Evolutionary conservation across 2,797 vertebrate genomes (phyloP).

Genomic region (Channallabes apus): DNA sequence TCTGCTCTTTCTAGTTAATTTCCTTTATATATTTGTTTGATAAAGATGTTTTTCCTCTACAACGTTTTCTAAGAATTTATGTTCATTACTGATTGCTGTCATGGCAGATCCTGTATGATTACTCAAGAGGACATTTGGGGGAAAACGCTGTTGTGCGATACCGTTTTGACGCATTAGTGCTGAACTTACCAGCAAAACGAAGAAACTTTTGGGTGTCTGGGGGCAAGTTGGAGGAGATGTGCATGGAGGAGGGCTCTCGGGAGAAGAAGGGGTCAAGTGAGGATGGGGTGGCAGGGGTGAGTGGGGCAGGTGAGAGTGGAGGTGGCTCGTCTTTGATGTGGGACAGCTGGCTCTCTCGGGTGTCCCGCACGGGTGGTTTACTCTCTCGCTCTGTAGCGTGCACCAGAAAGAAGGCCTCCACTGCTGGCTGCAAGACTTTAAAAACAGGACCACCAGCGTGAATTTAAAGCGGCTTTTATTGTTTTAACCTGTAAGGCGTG

Average conservation of each 20-base stretch:
- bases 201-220: conserved; percentile 97
- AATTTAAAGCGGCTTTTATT: not conserved
- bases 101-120: not conserved
- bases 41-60: too few species aligned
- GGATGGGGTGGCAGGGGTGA: conserved; percentile 91
- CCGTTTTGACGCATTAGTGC: not conserved
- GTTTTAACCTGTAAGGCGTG: not conserved
- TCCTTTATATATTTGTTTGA: too few species aligned
- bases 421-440: conserved; percentile 89
- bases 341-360: conserved; percentile 84
- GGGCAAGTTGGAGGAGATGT: conserved; percentile 93
- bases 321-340: conserved; percentile 83
- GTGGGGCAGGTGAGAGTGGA: conserved; percentile 84
- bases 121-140: not conserved
- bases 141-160: not conserved
- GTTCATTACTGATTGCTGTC: not conserved
- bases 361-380: conserved; percentile 92
- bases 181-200: conserved; percentile 85
- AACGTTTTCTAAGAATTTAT: too few species aligned
- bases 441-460: not conserved
- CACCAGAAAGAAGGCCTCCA: conserved; percentile 95
- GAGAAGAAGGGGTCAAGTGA: conserved; percentile 94
- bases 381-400: conserved; percentile 94
- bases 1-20: too few species aligned
- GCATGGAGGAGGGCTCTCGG: conserved; percentile 93